A percentile compares a stretch with the other conserved stretches of the same genome.
Conservation (phyloP, 2,888 invertebrate genomes). For the Automeris io region DNA sequence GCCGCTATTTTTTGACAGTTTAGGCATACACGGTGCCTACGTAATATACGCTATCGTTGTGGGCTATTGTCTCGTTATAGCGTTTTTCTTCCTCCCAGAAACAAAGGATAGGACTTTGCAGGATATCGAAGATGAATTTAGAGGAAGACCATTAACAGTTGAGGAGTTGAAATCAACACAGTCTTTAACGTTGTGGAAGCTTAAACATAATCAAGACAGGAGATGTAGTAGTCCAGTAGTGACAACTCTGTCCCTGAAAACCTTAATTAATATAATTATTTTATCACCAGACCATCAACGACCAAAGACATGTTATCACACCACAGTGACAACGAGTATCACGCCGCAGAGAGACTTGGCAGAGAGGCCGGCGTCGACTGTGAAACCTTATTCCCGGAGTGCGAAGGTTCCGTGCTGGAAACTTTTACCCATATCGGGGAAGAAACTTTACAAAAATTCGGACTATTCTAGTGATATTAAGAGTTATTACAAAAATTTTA, state of each 20-base stretch:
- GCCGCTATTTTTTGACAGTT: constrained; percentile 33
- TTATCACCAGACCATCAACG: constrained; percentile 79
- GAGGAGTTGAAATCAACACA: constrained; percentile 18
- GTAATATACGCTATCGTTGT: constrained; percentile 41
- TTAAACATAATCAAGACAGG: neutral
- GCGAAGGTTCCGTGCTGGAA: constrained; percentile 76
- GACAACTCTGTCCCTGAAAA: neutral
- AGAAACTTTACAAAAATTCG: constrained; percentile 62
- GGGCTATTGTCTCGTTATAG: constrained; percentile 38
- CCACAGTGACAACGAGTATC: constrained; percentile 83
- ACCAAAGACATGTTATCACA: constrained; percentile 80
- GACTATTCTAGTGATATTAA: constrained; percentile 32
- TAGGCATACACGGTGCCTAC: constrained; percentile 46
- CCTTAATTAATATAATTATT: constrained; percentile 2
- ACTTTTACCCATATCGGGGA: constrained; percentile 74
- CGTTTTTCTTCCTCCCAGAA: constrained; percentile 45
- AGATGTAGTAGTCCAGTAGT: neutral
- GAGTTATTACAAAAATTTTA: too few species aligned
- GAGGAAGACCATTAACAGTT: constrained; percentile 28
- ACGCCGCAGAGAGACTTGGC: constrained; percentile 83
- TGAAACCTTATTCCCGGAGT: constrained; percentile 79
- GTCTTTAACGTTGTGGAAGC: constrained; percentile 19
- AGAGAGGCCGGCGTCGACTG: constrained; percentile 69
- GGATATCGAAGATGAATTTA: too few species aligned
- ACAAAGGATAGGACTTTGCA: too few species aligned